Evolutionary conservation across 2,797 vertebrate genomes (phyloP).

Genomic region (Alcedo atthis): DNA sequence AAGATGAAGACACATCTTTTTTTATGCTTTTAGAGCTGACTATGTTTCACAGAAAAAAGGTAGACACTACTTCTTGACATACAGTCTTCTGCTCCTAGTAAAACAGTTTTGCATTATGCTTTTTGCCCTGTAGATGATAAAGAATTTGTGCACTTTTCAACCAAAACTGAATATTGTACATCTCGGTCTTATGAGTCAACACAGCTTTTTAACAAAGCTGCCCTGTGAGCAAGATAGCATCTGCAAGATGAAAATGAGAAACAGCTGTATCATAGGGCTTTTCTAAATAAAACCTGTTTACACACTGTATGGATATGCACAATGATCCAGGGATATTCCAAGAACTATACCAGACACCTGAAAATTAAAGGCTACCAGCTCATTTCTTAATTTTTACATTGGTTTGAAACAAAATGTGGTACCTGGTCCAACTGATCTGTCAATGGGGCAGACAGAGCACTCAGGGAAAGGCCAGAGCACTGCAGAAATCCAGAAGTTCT

Average conservation of each 20-base stretch:
- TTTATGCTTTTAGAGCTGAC: not conserved
- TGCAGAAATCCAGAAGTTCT: not conserved
- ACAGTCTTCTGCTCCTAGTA: not conserved
- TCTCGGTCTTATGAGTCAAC: conserved; percentile 61
- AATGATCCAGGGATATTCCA: not conserved
- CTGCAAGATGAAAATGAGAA: conserved; percentile 70
- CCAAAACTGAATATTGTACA: conserved; percentile 38
- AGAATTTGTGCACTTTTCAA: not conserved
- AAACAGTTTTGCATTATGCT: not conserved
- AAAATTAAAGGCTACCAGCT: not conserved
- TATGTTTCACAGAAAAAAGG: not conserved
- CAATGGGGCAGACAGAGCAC: not conserved
- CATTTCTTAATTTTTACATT: not conserved
- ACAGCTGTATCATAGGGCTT: conserved; percentile 57
- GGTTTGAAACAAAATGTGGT: not conserved
- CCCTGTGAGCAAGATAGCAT: conserved; percentile 65
- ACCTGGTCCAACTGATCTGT: not conserved
- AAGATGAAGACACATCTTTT: conserved; percentile 31
- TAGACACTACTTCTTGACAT: not conserved
- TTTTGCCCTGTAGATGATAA: not conserved
- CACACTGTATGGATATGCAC: not conserved
- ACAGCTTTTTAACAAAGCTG: conserved; percentile 53
- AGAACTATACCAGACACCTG: not conserved
- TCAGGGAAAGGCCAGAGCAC: not conserved
- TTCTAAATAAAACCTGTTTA: conserved; percentile 47